Percentiles rank a stretch among this genome's conserved stretches.
phyloP scores from a whole-genome alignment of 2,797 vertebrate species.

The Enteromius mattozi region DNA sequence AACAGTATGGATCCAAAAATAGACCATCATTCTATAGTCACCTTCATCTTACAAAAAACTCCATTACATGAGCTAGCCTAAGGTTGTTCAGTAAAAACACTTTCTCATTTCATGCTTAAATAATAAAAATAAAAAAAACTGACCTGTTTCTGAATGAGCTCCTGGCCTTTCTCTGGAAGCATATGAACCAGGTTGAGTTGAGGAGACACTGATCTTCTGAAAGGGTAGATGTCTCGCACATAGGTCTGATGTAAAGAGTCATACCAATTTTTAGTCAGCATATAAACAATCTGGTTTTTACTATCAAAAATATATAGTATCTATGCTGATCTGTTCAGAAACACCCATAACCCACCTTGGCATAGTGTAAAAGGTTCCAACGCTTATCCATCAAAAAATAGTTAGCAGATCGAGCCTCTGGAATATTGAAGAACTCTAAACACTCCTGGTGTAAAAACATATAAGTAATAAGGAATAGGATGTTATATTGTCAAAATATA shows the following conservation, averaged over 20 bases:
- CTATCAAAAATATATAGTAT: background rate
- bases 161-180: conserved; percentile 97
- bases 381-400: conserved; percentile 99
- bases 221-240: conserved; percentile 97
- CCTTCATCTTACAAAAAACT: background rate
- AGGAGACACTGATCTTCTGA: conserved; percentile 95
- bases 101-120: background rate
- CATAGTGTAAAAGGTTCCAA: conserved; percentile 99
- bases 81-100: background rate
- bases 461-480: background rate
- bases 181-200: conserved; percentile 98
- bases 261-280: background rate
- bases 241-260: conserved; percentile 84
- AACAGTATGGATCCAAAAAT: background rate
- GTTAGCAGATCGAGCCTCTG: conserved; percentile 93
- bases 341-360: conserved; percentile 80
- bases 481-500: background rate
- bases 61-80: background rate
- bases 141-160: conserved; percentile 99
- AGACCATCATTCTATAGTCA: background rate
- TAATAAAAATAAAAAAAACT: background rate
- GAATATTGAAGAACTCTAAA: conserved; percentile 98
- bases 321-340: background rate
- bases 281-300: background rate
- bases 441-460: conserved; percentile 84